Conservation (phyloP, 2,113 vertebrate species). For the Neoarius graeffei region DNA sequence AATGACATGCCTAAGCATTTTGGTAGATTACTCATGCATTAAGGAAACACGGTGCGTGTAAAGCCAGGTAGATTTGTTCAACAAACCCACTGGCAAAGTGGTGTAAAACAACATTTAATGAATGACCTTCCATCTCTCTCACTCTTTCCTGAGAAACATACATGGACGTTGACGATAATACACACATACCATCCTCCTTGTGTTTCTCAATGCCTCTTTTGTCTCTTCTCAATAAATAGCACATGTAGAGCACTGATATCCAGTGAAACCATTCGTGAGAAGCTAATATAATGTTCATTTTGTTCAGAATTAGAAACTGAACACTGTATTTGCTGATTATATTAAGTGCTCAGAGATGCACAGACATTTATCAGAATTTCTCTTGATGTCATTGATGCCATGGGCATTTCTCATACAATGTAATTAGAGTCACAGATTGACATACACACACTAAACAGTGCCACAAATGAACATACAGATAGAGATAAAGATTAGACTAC, state of each 20-base stretch:
- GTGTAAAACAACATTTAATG: not conserved
- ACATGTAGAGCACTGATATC: conserved; percentile 10
- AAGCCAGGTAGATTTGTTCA: conserved; percentile 12
- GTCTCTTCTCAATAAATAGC: conserved; percentile 15
- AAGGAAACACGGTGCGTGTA: conserved; percentile 8
- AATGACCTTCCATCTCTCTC: not conserved
- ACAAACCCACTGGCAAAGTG: not conserved
- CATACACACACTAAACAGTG: not conserved
- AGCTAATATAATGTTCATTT: conserved; percentile 14
- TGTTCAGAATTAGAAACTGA: not conserved
- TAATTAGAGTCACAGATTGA: not conserved
- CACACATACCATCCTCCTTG: conserved; percentile 41
- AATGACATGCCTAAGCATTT: conserved; percentile 30
- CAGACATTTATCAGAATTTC: not conserved
- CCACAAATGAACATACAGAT: not conserved
- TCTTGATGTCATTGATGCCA: not conserved
- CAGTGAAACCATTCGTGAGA: conserved; percentile 18
- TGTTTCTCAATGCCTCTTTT: conserved; percentile 56
- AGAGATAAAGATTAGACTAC: not conserved
- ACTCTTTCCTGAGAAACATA: conserved; percentile 1
- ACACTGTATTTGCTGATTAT: not conserved
- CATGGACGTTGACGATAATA: not conserved
- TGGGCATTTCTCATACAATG: not conserved
- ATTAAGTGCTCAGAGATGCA: not conserved
- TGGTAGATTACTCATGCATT: conserved; percentile 5